Evolutionary conservation across 1,140 invertebrate species (phyloP), one percentile per base, ranked within the genome.

Genomic region (Calosoma granatense): DNA sequence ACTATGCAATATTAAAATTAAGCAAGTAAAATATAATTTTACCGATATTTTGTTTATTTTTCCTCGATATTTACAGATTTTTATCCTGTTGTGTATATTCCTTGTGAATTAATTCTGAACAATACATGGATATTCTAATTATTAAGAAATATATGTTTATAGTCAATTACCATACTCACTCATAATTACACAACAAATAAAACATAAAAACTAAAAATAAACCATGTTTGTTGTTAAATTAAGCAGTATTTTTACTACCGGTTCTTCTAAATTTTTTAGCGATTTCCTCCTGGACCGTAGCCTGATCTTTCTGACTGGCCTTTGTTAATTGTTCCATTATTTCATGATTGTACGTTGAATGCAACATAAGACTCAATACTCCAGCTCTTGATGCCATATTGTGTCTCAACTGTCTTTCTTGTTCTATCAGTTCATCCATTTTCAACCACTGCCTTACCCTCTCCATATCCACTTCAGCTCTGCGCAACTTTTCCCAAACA

Each of bases 291-390:
- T 67, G 65, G 41, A 65, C 59, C 15, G 63, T 56, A 52, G 67
- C 63, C 57, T 73, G 67, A 57, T 74, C 66, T 60, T 72, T 67
- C 55, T 71, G 68, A 22, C 63, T 67, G 2, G 70, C 66, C 53
- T 69, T 69, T 0, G 74, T 76, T 67, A 81, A 76, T 60, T 80
- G 74, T 64, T 89, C 89, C 82, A 92, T 87, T 1, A 93, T 78
- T 65, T 94, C 91, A 67, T 97, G 92, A 72, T 96, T 91, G 65
- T 94, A 93, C 0, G 93, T 94, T 0, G 93, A 94, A 70, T 98
- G 94, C 12, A 98, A 72, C 86, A 98, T 90, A 0, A 98, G 74
- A 0, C 90, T 90, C 1, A 98, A 74, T 0, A 97, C 89, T 15
- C 94, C 94, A 51, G 92, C 92, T 52, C 94, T 76, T 43, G 87